These are phyloP conservation scores for Trichopoda pennipes DNA, from an alignment of 2,888 invertebrate genomes.

Conservation along the genomic window DNA sequence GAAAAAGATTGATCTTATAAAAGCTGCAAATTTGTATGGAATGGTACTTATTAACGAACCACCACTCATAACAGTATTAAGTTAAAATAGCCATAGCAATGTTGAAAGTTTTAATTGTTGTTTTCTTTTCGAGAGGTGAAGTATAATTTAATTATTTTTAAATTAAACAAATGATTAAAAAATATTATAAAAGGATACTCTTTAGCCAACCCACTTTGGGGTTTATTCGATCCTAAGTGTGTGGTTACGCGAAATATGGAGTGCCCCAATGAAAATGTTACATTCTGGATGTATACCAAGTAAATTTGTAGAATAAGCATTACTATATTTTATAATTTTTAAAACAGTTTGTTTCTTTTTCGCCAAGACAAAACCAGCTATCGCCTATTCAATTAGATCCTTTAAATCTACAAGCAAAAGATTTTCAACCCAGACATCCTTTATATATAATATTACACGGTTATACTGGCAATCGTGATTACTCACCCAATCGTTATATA, in stretches of 20 bases:
- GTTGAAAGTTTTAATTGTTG: slow-evolving; percentile 30
- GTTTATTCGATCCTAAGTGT: slow-evolving; percentile 72
- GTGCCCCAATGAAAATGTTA: slow-evolving; percentile 84
- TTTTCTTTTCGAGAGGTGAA: slow-evolving; percentile 52
- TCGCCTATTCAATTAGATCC: slow-evolving; percentile 81
- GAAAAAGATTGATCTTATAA: slow-evolving; percentile 35
- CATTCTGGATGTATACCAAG: slow-evolving; percentile 85
- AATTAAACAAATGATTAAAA: neutral
- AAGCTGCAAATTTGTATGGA: slow-evolving; percentile 25
- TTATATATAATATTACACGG: slow-evolving; percentile 85
- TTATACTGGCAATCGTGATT: slow-evolving; percentile 84
- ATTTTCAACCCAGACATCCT: slow-evolving; percentile 79
- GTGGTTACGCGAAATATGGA: slow-evolving; percentile 67
- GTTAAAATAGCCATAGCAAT: slow-evolving; percentile 35
- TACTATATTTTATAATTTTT: neutral
- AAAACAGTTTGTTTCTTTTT: neutral
- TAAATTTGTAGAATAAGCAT: slow-evolving; percentile 73
- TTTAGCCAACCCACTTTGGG: slow-evolving; percentile 71
- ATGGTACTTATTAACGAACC: slow-evolving; percentile 22
- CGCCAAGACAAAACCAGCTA: slow-evolving; percentile 74
- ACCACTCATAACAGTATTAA: neutral
- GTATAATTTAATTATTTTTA: neutral
- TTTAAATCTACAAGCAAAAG: slow-evolving; percentile 71
- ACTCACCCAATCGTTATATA: slow-evolving; percentile 83
- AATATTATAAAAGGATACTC: neutral